Conservation (phyloP, 2,797 vertebrate species). For the Ceryle rudis region DNA sequence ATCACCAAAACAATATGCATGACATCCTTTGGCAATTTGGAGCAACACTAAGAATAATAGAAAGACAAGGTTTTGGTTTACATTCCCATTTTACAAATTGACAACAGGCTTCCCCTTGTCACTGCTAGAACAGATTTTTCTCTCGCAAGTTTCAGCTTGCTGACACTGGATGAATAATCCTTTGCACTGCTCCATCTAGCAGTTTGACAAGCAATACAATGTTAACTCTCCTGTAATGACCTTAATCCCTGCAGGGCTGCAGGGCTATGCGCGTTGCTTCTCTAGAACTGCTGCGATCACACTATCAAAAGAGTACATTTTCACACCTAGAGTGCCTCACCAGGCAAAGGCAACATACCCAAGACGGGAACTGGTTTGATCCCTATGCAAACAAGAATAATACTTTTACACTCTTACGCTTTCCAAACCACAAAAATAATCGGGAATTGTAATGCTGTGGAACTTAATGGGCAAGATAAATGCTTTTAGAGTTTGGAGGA, state of each 20-base stretch:
- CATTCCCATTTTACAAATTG: not conserved
- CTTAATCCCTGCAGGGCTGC: not conserved
- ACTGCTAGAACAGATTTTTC: not conserved
- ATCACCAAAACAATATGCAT: not conserved
- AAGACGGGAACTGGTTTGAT: not conserved
- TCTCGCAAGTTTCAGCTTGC: not conserved
- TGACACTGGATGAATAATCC: not conserved
- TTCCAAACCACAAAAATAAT: not conserved
- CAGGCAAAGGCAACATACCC: not conserved
- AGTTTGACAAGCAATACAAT: not conserved
- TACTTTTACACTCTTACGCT: not conserved
- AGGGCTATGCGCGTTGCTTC: not conserved
- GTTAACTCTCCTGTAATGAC: not conserved
- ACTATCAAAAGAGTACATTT: not conserved
- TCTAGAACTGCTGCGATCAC: not conserved
- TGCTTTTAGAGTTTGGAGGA: not conserved
- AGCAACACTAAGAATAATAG: not conserved
- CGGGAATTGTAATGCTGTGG: not conserved
- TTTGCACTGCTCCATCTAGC: not conserved
- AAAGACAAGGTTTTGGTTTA: not conserved
- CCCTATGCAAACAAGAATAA: not conserved
- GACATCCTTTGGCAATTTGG: not conserved
- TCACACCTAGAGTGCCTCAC: not conserved
- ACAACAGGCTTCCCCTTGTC: not conserved
- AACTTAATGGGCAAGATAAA: not conserved